Percentiles rank a stretch among this genome's conserved stretches.
Evolutionary conservation across 2,888 invertebrate genomes (phyloP).

Genomic region (Stratiomys singularior): DNA sequence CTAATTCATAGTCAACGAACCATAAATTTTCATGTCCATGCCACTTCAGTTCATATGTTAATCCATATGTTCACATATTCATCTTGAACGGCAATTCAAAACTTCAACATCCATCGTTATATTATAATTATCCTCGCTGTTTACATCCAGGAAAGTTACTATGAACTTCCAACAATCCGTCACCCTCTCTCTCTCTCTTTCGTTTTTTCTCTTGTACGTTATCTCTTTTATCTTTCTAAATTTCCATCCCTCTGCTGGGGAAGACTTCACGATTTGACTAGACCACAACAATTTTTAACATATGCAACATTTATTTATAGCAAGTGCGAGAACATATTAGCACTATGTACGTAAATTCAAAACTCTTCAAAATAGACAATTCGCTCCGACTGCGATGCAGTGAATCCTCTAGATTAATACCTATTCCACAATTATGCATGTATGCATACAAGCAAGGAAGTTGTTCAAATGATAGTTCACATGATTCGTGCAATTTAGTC

Average conservation of each 20-base stretch:
- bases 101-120: too few relatives aligned
- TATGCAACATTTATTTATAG: too few relatives aligned
- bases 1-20: neutral
- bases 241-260: neutral
- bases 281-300: too few relatives aligned
- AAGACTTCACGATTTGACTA: neutral
- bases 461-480: neutral
- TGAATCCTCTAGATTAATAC: neutral
- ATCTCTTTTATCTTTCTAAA: neutral
- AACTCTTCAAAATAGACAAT: too few relatives aligned
- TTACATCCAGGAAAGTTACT: too few relatives aligned
- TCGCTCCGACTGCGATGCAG: too few relatives aligned
- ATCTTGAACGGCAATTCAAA: neutral
- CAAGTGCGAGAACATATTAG: constrained; percentile 1
- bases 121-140: neutral
- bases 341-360: neutral
- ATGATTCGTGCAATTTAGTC: too few relatives aligned
- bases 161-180: too few relatives aligned
- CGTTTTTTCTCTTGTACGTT: too few relatives aligned
- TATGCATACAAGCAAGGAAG: neutral
- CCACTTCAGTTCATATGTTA: neutral
- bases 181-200: neutral
- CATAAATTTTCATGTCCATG: neutral
- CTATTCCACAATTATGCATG: neutral
- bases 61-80: too few relatives aligned